These are phyloP conservation scores for Betta splendens DNA, from an alignment of 2,797 vertebrate species.

Conservation along the genomic window DNA sequence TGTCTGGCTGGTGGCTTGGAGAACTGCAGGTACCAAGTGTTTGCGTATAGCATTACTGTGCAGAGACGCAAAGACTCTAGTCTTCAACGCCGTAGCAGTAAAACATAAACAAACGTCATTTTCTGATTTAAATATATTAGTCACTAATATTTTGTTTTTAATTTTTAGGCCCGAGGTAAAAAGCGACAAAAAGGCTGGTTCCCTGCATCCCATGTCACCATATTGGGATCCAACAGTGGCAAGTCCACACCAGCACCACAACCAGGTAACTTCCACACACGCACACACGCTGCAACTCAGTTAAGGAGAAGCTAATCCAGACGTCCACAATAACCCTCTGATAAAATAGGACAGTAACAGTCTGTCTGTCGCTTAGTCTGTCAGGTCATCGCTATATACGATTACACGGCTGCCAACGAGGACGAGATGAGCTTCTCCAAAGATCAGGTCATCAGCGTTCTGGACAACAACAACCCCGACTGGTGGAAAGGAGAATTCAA, in stretches of 20 bases:
- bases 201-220: slow-evolving; percentile 90
- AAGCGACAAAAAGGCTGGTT: slow-evolving; percentile 99
- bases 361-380: slow-evolving; percentile 79
- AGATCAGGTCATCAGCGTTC: slow-evolving; percentile 92
- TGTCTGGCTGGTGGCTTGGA: slow-evolving; percentile 96
- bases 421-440: slow-evolving; percentile 95
- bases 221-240: slow-evolving; percentile 90
- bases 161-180: slow-evolving; percentile 91
- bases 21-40: slow-evolving; percentile 99
- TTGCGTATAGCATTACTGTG: not conserved
- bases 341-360: not conserved
- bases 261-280: slow-evolving; percentile 76
- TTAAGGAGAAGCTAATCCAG: no score
- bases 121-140: slow-evolving; percentile 4
- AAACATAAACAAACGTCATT: not conserved
- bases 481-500: slow-evolving; percentile 96
- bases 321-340: not conserved
- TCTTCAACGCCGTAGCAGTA: not conserved
- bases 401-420: slow-evolving; percentile 90
- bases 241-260: slow-evolving; percentile 86
- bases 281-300: slow-evolving; percentile 1
- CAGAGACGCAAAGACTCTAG: not conserved
- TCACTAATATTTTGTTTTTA: slow-evolving; percentile 16
- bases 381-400: slow-evolving; percentile 96
- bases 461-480: slow-evolving; percentile 91